These are phyloP conservation scores for Mizuhopecten yessoensis DNA, from an alignment of 1,140 invertebrate genomes.

Conservation along the genomic window DNA sequence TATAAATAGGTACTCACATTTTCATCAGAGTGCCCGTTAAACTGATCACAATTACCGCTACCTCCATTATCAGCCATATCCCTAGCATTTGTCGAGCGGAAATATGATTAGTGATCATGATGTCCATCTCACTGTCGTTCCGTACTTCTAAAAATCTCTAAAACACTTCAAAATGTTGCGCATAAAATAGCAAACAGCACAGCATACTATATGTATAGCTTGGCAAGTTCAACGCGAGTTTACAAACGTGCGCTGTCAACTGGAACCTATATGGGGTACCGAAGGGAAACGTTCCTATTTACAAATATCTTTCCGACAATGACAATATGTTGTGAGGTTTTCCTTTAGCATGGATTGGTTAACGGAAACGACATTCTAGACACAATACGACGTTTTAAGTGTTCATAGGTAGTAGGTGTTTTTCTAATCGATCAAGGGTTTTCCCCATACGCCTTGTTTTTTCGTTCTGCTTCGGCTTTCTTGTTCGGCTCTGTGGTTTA, in stretches of 20 bases:
- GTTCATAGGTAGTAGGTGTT: not conserved
- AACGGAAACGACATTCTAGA: too few species aligned
- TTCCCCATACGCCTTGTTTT: not conserved
- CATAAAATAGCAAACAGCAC: not conserved
- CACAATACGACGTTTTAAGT: too few species aligned
- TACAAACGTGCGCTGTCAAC: conserved; percentile 19
- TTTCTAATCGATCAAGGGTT: not conserved
- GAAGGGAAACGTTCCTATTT: not conserved
- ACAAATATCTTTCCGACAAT: not conserved
- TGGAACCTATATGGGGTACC: not conserved
- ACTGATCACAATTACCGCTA: not conserved
- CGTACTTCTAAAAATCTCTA: not conserved
- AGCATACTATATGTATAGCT: not conserved
- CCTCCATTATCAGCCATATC: conserved; percentile 5
- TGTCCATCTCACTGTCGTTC: not conserved
- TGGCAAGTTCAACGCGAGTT: not conserved
- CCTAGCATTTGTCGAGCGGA: conserved; percentile 12
- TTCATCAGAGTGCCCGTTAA: not conserved
- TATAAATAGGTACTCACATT: not conserved
- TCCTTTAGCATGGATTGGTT: too few species aligned
- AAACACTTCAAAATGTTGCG: not conserved
- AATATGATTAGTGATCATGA: not conserved
- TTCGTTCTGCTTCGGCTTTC: not conserved
- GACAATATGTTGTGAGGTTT: not conserved
- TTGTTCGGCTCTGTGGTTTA: not conserved